Base-by-base conservation (phyloP, 2,797 vertebrate species). In the Chelonia mydas region DNA sequence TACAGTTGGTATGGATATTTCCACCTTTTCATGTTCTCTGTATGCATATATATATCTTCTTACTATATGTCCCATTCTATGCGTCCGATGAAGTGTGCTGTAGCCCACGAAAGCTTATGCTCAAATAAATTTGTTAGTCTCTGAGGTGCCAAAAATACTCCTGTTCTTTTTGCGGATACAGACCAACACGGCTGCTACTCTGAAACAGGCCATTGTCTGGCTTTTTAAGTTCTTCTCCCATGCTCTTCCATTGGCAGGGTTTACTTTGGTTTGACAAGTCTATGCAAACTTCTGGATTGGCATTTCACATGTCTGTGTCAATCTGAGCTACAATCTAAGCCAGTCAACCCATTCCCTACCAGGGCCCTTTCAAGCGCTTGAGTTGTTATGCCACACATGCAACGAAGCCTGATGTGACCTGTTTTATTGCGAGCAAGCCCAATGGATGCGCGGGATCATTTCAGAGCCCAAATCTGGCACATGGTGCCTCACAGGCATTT, bases 251-350 rank as follows among this genome's bases (percentile, higher is more conserved):
- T 59, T 97, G 97, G 95, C 95, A 97, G 21, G 0, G 65, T 11
- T 95, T 86, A 93, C 87, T 92, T 95, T 88, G 91, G 95, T 93
- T 94, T 81, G 89, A 97, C 97, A 97, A 95, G 96, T 95, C 96
- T 91, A 95, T 96, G 95, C 97, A 97, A 96, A 95, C 93, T 95
- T 79, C 86, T 9, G 88, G 93, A 87, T 92, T 97, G 96, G 96
- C 96, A 97, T 96, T 94, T 86, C 86, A 68, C 89, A 84, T 1
- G 77, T 94, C 95, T 96, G 2, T 90, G 96, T 97, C 16, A 28
- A 96, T 88, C 95, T 95, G 97, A 96, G 95, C 97, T 97, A 93
- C 90, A 95, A 97, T 95, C 93, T 77, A 68, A 94, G 92, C 27
- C 90, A 97, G 95, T 92, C 96, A 97, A 88, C 86, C 93, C 47